Evolutionary conservation across 2,113 vertebrate species (phyloP).

Genomic region (Halcyon senegalensis): DNA sequence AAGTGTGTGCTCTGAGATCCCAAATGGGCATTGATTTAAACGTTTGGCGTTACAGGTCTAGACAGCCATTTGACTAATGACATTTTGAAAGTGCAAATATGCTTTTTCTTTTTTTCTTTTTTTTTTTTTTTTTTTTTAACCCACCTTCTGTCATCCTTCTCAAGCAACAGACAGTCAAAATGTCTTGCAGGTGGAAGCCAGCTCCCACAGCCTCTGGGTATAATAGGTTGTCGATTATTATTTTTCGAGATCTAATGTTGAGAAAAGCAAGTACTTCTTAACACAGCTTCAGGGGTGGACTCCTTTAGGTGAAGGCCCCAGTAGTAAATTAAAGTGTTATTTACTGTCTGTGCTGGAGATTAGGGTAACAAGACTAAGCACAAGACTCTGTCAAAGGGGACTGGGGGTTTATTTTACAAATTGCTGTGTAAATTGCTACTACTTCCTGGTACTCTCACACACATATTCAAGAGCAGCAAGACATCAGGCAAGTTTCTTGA

Average conservation of each 20-base stretch:
- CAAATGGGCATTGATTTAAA: neutral
- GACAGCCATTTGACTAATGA: slow-evolving; percentile 18
- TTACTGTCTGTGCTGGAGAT: neutral
- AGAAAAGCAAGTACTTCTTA: neutral
- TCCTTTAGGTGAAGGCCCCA: neutral
- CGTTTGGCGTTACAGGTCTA: neutral
- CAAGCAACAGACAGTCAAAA: neutral
- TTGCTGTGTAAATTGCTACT: neutral
- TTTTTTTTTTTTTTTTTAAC: neutral
- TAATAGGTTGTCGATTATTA: neutral
- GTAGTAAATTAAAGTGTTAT: neutral
- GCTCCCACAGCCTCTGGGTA: neutral
- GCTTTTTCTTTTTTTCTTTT: neutral
- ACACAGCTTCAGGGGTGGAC: neutral
- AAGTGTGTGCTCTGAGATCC: neutral
- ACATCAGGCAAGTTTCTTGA: neutral
- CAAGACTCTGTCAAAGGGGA: neutral
- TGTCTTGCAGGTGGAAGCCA: neutral
- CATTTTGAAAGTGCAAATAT: slow-evolving; percentile 31
- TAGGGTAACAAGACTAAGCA: neutral
- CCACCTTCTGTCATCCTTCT: neutral
- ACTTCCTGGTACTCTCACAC: neutral
- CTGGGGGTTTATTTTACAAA: neutral
- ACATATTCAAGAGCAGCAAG: neutral
- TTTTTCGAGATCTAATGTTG: neutral